phyloP scores from a whole-genome alignment of 2,888 invertebrate genomes.

The Bibio marci region DNA sequence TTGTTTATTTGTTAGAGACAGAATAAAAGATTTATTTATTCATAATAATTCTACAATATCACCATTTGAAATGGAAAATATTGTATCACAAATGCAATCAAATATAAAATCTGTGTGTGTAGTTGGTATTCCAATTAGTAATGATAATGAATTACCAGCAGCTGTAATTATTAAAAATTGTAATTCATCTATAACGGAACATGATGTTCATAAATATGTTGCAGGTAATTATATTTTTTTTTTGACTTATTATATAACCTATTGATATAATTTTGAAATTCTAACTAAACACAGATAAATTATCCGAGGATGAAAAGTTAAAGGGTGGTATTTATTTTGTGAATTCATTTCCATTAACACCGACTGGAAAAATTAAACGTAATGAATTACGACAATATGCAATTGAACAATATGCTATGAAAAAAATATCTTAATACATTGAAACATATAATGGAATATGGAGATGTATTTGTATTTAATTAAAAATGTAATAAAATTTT shows the following conservation, averaged over 20 bases:
- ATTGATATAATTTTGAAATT: too few species aligned
- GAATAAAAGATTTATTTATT: slow-evolving; percentile 22
- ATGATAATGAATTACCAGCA: slow-evolving; percentile 22
- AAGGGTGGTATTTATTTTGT: slow-evolving; percentile 1
- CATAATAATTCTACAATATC: slow-evolving; percentile 19
- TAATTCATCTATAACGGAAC: neutral
- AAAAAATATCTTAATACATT: too few species aligned
- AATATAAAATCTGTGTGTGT: slow-evolving; percentile 21
- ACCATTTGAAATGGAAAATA: slow-evolving; percentile 21
- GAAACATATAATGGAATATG: too few species aligned
- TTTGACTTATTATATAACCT: too few species aligned
- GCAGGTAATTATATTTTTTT: neutral
- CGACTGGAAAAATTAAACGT: slow-evolving; percentile 20
- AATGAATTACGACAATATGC: too few species aligned
- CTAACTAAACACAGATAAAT: too few species aligned
- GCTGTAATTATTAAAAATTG: slow-evolving; percentile 17
- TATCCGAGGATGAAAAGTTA: too few species aligned
- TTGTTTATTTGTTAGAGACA: slow-evolving; percentile 17
- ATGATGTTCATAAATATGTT: neutral
- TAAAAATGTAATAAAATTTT: too few species aligned
- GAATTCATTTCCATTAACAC: slow-evolving; percentile 19
- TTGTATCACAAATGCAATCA: slow-evolving; percentile 17
- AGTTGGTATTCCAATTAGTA: slow-evolving; percentile 20
- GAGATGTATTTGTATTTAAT: too few species aligned
- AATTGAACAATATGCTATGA: too few species aligned